These are phyloP conservation scores for Saiga tatarica DNA, from an alignment of 2,113 vertebrate genomes.

Conservation along the genomic window DNA sequence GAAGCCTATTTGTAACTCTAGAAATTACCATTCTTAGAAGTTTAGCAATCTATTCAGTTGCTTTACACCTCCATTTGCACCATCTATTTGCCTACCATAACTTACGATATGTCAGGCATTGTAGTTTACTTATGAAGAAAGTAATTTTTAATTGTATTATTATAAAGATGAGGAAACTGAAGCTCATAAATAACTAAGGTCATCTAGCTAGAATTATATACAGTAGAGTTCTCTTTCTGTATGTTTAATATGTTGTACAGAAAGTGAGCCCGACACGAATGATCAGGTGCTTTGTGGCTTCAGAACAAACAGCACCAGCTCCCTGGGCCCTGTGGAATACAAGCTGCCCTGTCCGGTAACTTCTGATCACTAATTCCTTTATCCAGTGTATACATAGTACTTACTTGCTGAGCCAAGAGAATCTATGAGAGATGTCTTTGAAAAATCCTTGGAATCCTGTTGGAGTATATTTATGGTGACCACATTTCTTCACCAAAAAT, in stretches of 20 bases:
- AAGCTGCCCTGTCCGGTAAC: neutral
- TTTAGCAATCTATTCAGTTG: neutral
- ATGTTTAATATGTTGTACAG: neutral
- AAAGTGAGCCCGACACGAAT: neutral
- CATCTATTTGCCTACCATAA: neutral
- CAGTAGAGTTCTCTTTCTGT: neutral
- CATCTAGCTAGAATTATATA: neutral
- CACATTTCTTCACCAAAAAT: neutral
- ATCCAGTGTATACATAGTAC: neutral
- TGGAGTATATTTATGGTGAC: neutral
- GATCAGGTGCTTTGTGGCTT: neutral
- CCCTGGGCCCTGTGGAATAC: neutral
- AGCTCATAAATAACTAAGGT: neutral
- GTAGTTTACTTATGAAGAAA: neutral
- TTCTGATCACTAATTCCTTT: neutral
- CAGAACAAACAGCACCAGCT: neutral
- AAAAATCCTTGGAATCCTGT: neutral
- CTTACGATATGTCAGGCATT: neutral
- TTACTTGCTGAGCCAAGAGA: neutral
- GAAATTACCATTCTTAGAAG: neutral
- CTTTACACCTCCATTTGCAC: neutral
- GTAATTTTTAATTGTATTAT: neutral
- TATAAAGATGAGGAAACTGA: neutral
- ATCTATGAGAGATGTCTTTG: neutral
- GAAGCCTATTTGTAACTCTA: neutral